Evolutionary conservation across 2,113 vertebrate genomes (phyloP).

Genomic region (Reinhardtius hippoglossoides): DNA sequence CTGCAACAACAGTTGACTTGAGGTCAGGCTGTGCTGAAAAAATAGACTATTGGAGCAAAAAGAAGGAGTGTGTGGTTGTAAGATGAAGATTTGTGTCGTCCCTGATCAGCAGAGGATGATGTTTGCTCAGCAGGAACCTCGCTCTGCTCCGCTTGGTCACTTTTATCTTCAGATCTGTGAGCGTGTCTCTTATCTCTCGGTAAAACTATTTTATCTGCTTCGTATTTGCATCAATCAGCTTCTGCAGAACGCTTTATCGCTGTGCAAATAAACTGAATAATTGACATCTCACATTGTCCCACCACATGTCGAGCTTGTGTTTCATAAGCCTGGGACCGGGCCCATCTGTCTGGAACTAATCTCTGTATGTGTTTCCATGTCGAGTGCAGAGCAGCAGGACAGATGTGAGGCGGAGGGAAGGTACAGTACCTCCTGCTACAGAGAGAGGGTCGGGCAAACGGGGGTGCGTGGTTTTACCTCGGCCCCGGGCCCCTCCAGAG

Average conservation of each 20-base stretch:
- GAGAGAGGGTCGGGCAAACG: neutral
- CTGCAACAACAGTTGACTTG: neutral
- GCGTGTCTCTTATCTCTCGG: constrained; percentile 17
- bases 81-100: neutral
- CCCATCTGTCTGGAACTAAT: constrained; percentile 63
- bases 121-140: neutral
- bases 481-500: no score
- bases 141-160: neutral
- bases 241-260: constrained; percentile 48
- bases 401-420: constrained; percentile 28
- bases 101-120: neutral
- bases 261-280: constrained; percentile 56
- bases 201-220: constrained; percentile 30
- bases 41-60: neutral
- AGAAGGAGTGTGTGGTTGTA: neutral
- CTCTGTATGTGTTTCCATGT: constrained; percentile 41
- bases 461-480: no score
- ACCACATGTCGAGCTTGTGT: constrained; percentile 41
- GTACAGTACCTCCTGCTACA: neutral
- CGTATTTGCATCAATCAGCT: constrained; percentile 22
- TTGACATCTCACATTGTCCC: constrained; percentile 29
- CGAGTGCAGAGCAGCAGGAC: constrained; percentile 31
- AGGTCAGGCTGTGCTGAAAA: neutral
- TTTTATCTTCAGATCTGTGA: neutral
- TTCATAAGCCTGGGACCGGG: constrained; percentile 46